Base-by-base conservation (phyloP, 2,888 invertebrate species). In the Phaonia tiefii region DNA sequence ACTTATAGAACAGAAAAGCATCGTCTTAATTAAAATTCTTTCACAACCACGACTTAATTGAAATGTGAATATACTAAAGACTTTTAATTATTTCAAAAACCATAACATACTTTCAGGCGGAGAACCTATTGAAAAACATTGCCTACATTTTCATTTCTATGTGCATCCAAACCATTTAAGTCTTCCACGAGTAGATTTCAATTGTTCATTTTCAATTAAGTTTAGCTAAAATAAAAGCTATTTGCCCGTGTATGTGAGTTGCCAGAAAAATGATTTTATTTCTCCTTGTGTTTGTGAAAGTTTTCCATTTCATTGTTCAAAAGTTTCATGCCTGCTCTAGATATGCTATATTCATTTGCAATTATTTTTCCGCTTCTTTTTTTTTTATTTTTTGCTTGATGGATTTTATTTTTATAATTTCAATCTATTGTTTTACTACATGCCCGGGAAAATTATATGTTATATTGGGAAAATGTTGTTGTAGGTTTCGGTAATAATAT, bases 301-400 rank as follows among this genome's bases (percentile, higher is more conserved):
- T 54, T 54, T 25, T 25, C 54, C 54, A 22, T 25, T 25, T 8
- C 25, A 54, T 54, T 54, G 54, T 54, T 54, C 37, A 67, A 80
- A 80, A 80, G 72, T 80, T 71, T 44, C 75, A 72, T 72, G 72
- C 75, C 69, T 80, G 80, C 65, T 70, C 80, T 72, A 80, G 58
- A 76, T 80, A 58, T 25, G 31, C 31, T 31, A 8, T 8, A 31
- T 31, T 31, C 31, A 8, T 54, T 22, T 54, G 20, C 10, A 15
- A 15, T 80, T 77, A 70, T 77, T 77, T 51, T 74, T 66, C 20
- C 49, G 67, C 67, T 69, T 54, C 37, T 26, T 44, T 74, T 13
- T 2, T 54, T 60, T 63, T 37, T 54, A 17, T 4, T 22, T 31
- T 67, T 10, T 67, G 13, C 31, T 51, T 26, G 11, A n/a, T n/a